Conservation (phyloP, 2,113 vertebrate species). For the Hepsetus odoe region DNA sequence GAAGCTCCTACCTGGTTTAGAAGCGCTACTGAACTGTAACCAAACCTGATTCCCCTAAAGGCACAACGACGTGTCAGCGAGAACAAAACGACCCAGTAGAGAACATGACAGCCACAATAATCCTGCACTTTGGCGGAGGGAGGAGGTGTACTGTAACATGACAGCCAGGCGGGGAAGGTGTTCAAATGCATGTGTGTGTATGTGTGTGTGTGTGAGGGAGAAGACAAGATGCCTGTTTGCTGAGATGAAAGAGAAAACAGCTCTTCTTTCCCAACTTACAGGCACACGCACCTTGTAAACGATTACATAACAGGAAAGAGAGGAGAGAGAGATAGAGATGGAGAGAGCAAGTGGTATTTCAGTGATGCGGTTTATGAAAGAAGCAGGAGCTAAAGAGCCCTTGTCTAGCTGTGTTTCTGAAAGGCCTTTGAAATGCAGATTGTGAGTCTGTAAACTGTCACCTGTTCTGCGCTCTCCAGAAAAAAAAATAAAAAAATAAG, state of each 20-base stretch:
- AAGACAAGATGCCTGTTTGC: conserved; percentile 20
- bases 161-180: conserved; percentile 30
- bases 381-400: conserved; percentile 46
- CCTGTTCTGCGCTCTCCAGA: conserved; percentile 70
- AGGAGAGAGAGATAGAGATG: not conserved
- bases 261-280: conserved; percentile 36
- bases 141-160: conserved; percentile 14
- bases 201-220: conserved; percentile 4
- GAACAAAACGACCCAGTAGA: conserved; percentile 35
- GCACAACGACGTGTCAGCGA: conserved; percentile 23
- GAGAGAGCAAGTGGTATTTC: conserved; percentile 33
- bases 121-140: conserved; percentile 14
- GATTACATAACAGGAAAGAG: conserved; percentile 50
- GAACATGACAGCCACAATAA: conserved; percentile 33
- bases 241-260: conserved; percentile 32
- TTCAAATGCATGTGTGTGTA: not conserved
- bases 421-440: conserved; percentile 75
- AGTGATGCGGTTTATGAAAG: conserved; percentile 43
- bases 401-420: conserved; percentile 43
- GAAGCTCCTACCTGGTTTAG: not conserved
- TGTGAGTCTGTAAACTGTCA: conserved; percentile 68
- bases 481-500: not conserved
- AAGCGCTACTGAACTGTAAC: not conserved
- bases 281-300: conserved; percentile 32
- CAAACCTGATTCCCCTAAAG: conserved; percentile 17